Percentiles rank a stretch among this genome's conserved stretches.
Conservation (phyloP, 2,113 vertebrate species). For the Nyctereutes procyonoides region DNA sequence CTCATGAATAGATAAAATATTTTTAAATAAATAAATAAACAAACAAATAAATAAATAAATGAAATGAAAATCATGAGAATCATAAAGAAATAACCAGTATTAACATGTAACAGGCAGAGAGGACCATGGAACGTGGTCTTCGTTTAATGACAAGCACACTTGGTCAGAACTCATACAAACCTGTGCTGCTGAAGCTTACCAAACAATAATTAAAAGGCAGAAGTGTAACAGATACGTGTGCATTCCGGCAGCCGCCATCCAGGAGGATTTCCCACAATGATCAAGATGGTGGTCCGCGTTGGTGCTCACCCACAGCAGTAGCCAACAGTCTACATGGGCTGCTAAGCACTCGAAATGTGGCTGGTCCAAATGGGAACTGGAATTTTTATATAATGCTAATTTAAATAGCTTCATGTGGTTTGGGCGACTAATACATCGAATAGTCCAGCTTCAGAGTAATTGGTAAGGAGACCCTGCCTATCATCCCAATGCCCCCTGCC, state of each 20-base stretch:
- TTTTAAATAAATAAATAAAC: too few relatives aligned
- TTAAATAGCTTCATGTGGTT: not conserved
- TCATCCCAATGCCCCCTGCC: accelerated
- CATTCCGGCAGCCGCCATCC: not conserved
- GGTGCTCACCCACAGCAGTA: not conserved
- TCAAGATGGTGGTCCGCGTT: not conserved
- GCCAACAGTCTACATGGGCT: accelerated
- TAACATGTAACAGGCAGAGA: not conserved
- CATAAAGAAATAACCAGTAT: too few relatives aligned
- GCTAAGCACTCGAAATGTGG: too few relatives aligned
- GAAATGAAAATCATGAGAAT: too few relatives aligned
- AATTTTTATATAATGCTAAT: not conserved
- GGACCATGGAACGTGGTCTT: not conserved
- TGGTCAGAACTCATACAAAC: not conserved
- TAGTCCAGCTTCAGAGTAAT: not conserved
- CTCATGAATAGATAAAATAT: too few relatives aligned
- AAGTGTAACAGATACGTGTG: not conserved
- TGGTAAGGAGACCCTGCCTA: accelerated
- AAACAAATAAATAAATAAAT: too few relatives aligned
- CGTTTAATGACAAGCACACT: not conserved
- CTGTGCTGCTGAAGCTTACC: not conserved
- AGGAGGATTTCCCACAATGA: not conserved
- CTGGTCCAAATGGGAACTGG: not conserved
- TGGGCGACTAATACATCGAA: accelerated
- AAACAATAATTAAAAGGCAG: not conserved